These are phyloP conservation scores for Alexandromys fortis DNA, from an alignment of 2,113 vertebrate species.

Conservation along the genomic window DNA sequence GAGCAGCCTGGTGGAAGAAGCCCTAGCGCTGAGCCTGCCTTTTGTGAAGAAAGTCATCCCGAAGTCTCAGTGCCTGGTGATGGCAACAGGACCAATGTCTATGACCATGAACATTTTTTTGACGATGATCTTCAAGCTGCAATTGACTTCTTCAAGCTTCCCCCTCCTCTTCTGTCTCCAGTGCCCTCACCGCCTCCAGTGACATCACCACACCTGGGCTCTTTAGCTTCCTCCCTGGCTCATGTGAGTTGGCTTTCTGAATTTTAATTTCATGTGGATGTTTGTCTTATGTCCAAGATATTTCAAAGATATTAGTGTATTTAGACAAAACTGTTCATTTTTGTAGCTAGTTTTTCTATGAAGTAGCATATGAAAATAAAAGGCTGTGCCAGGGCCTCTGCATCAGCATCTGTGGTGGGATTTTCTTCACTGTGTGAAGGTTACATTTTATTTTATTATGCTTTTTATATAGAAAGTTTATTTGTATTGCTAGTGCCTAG, in stretches of 20 bases:
- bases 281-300: neutral
- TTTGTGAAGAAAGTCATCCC: constrained; percentile 4
- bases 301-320: neutral
- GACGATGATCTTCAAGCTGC: constrained; percentile 83
- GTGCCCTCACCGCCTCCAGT: constrained; percentile 79
- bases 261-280: neutral
- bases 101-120: constrained; percentile 3
- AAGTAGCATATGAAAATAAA: accelerated
- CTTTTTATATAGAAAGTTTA: neutral
- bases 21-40: accelerated
- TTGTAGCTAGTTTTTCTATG: neutral
- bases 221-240: constrained; percentile 66
- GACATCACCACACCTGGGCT: neutral
- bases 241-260: constrained; percentile 78
- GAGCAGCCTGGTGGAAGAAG: neutral
- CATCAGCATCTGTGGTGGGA: neutral
- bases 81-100: neutral
- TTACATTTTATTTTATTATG: neutral
- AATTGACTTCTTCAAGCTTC: constrained; percentile 87
- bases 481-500: neutral
- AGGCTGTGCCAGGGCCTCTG: neutral
- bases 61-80: neutral
- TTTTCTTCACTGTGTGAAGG: neutral
- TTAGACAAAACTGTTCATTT: neutral
- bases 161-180: constrained; percentile 92